A percentile compares a stretch with the other conserved stretches of the same genome.
Evolutionary conservation across 2,888 invertebrate species (phyloP).

Genomic region (Peribatodes rhomboidaria): DNA sequence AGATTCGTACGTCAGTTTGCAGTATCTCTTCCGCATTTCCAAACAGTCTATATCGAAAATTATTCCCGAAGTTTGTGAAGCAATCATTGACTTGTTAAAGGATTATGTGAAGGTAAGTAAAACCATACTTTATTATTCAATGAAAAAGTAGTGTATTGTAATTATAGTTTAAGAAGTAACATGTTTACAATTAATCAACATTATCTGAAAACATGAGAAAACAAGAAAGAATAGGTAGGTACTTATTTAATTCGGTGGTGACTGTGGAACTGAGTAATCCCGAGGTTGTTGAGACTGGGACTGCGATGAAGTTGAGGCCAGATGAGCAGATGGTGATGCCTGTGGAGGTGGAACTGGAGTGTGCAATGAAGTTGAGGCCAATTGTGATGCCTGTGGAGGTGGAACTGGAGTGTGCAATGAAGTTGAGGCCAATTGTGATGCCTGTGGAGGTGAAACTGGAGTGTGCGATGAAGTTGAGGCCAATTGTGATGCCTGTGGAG

Average conservation of each 20-base stretch:
- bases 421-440: too few relatives aligned
- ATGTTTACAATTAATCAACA: slow-evolving; percentile 4
- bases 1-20: slow-evolving; percentile 47
- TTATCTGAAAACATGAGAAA: slow-evolving; percentile 14
- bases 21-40: slow-evolving; percentile 44
- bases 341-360: not conserved
- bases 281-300: slow-evolving; percentile 5
- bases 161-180: slow-evolving; percentile 29
- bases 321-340: slow-evolving; percentile 11
- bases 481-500: too few relatives aligned
- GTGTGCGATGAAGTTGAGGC: too few relatives aligned
- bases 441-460: too few relatives aligned
- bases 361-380: not conserved
- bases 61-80: slow-evolving; percentile 47
- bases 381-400: slow-evolving; percentile 5
- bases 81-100: slow-evolving; percentile 44
- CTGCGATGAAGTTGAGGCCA: slow-evolving; percentile 11
- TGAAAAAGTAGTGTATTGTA: slow-evolving; percentile 42
- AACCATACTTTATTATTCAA: slow-evolving; percentile 38
- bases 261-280: slow-evolving; percentile 36
- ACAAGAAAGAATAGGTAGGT: slow-evolving; percentile 34
- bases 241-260: slow-evolving; percentile 42
- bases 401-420: not conserved
- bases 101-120: slow-evolving; percentile 48
- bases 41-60: slow-evolving; percentile 46